A percentile compares a stretch with the other conserved stretches of the same genome.
phyloP scores from a whole-genome alignment of 2,888 invertebrate genomes.

The Epistrophella euchroma region DNA sequence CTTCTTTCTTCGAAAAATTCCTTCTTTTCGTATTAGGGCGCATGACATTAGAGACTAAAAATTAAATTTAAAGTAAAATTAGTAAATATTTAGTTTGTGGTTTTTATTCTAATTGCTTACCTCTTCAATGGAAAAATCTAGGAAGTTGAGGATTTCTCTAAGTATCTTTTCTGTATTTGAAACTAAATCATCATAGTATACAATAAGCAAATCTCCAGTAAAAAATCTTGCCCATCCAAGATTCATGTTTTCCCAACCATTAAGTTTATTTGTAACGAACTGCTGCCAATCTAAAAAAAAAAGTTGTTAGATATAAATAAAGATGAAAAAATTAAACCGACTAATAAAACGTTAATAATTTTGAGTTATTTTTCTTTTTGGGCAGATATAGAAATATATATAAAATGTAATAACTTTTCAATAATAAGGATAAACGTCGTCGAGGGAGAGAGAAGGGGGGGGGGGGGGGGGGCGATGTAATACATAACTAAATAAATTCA shows the following conservation, averaged over 20 bases:
- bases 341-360: too few relatives aligned
- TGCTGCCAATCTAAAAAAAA: conserved; percentile 87
- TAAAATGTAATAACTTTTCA: too few relatives aligned
- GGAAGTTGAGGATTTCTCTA: conserved; percentile 86
- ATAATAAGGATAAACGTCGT: too few relatives aligned
- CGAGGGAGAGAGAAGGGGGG: too few relatives aligned
- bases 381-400: too few relatives aligned
- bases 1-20: conserved; percentile 89
- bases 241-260: conserved; percentile 89
- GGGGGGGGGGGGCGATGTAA: too few relatives aligned
- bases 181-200: conserved; percentile 89
- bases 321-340: too few relatives aligned
- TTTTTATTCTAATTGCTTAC: conserved; percentile 80
- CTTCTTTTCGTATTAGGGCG: conserved; percentile 87
- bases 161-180: conserved; percentile 86
- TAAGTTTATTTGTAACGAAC: conserved; percentile 88
- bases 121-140: conserved; percentile 85
- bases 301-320: too few relatives aligned
- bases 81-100: too few relatives aligned
- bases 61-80: conserved; percentile 17
- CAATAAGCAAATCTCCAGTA: conserved; percentile 88
- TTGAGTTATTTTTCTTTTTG: too few relatives aligned
- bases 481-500: too few relatives aligned
- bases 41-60: conserved; percentile 85
- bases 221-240: conserved; percentile 89